Conservation (phyloP, 2,113 vertebrate species). For the Bagarius yarrelli region DNA sequence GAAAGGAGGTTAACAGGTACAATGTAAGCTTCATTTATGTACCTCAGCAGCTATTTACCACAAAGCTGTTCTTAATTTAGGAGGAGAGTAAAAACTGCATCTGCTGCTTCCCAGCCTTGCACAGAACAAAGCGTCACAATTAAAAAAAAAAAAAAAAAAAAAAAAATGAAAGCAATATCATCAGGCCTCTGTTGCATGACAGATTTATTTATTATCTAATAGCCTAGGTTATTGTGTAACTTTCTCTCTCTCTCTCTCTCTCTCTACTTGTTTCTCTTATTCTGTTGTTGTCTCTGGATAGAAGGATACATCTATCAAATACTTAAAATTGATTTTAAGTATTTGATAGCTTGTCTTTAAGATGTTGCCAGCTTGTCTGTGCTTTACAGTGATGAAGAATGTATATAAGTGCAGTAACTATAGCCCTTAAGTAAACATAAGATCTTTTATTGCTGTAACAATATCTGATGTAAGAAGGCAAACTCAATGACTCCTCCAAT, state of each 20-base stretch:
- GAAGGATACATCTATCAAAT: background rate
- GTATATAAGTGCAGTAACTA: too few relatives aligned
- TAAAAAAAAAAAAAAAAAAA: background rate
- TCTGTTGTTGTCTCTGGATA: background rate
- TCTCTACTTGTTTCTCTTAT: background rate
- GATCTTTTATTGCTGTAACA: slow-evolving; percentile 43
- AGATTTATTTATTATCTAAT: background rate
- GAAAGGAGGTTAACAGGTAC: background rate
- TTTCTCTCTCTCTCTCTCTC: slow-evolving; percentile 8
- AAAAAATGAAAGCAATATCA: background rate
- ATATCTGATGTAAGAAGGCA: background rate
- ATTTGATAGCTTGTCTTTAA: too few relatives aligned
- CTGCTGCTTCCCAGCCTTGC: background rate
- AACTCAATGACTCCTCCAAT: background rate
- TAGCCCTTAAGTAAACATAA: slow-evolving; percentile 16
- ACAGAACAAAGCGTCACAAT: background rate
- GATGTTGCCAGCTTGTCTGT: background rate
- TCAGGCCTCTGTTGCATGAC: background rate
- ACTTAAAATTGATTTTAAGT: background rate
- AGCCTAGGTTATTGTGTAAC: background rate
- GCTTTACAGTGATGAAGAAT: background rate
- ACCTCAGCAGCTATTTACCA: background rate
- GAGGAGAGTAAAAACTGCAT: background rate
- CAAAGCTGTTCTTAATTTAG: background rate
- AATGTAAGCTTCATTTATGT: background rate